These are phyloP conservation scores for Apostichopus californicus DNA, from an alignment of 35 echinoderm and acorn worm species.

Conservation along the genomic window DNA sequence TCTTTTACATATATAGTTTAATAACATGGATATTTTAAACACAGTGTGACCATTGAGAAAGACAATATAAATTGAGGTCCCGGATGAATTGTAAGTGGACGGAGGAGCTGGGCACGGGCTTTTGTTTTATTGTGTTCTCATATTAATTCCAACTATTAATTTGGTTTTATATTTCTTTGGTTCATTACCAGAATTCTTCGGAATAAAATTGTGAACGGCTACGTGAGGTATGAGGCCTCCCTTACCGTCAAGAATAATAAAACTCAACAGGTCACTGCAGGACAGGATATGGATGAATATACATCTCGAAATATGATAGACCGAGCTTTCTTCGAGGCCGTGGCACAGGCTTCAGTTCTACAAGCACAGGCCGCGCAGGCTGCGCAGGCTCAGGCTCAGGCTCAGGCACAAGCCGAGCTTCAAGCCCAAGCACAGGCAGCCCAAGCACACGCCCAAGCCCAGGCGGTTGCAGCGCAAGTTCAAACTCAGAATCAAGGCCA, in stretches of 20 bases:
- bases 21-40: too few relatives aligned
- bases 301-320: background rate
- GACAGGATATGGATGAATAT: background rate
- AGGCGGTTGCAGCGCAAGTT: constrained; percentile 20
- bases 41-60: too few relatives aligned
- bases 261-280: background rate
- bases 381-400: constrained; percentile 32
- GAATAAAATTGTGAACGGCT: constrained; percentile 93
- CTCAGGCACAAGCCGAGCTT: constrained; percentile 24
- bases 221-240: constrained; percentile 68
- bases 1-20: too few relatives aligned
- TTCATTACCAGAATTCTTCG: constrained; percentile 67
- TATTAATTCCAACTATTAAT: too few relatives aligned
- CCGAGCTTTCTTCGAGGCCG: constrained; percentile 44
- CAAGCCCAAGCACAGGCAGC: constrained; percentile 41
- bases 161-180: background rate
- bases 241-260: constrained; percentile 72
- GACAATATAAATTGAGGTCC: too few relatives aligned
- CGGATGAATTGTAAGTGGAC: too few relatives aligned
- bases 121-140: too few relatives aligned
- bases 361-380: constrained; percentile 1
- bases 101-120: too few relatives aligned
- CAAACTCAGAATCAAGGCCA: constrained; percentile 20
- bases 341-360: constrained; percentile 39
- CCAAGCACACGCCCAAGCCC: constrained; percentile 39